phyloP scores from a whole-genome alignment of 2,888 invertebrate genomes.

The Lamellibrachia columna region DNA sequence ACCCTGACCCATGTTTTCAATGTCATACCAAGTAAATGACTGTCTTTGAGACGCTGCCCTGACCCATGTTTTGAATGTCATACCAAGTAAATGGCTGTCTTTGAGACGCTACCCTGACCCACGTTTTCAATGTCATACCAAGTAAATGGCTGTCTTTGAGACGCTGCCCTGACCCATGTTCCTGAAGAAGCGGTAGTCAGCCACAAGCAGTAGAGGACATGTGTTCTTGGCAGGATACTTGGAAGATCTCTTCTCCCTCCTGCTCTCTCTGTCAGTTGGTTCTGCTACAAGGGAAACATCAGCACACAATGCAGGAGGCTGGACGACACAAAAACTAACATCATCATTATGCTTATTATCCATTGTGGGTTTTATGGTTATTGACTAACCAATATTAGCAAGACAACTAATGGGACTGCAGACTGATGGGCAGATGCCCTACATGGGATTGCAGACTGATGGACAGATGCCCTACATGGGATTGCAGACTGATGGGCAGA shows the following conservation, averaged over 20 bases:
- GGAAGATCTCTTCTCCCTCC: neutral
- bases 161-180: constrained; percentile 89
- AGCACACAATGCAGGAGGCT: neutral
- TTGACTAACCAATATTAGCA: no score
- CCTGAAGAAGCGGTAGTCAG: constrained; percentile 93
- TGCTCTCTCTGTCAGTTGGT: neutral
- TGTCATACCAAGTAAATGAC: no score
- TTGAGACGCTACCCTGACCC: neutral
- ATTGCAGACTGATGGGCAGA: no score
- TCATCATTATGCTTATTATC: neutral
- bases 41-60: neutral
- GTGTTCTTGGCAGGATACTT: constrained; percentile 42
- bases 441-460: no score
- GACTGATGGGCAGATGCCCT: no score
- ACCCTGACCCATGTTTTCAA: no score
- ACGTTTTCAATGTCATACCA: neutral
- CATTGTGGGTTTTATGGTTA: no score
- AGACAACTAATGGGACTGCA: no score
- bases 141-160: no score
- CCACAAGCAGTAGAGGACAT: constrained; percentile 89
- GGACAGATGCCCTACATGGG: no score
- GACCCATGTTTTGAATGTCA: neutral
- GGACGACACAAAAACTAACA: neutral
- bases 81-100: neutral
- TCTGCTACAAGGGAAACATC: neutral